Conservation (phyloP, 2,888 invertebrate species). For the Theretra japonica region DNA sequence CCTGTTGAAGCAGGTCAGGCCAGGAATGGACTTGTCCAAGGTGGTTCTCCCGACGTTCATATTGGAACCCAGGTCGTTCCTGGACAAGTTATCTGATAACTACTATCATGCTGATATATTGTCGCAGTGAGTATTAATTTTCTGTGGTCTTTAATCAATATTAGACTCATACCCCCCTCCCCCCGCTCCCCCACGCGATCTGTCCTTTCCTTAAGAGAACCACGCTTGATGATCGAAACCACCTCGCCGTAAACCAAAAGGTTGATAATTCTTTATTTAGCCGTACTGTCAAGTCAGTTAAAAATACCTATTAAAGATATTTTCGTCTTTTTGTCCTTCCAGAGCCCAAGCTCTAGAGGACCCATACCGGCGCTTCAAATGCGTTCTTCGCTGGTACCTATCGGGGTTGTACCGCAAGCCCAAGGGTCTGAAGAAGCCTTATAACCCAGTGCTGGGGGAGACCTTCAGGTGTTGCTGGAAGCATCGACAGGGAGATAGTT, state of each 20-base stretch:
- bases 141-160: not conserved
- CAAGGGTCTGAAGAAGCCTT: constrained; percentile 97
- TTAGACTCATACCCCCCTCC: too few relatives aligned
- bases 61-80: constrained; percentile 95
- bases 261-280: too few relatives aligned
- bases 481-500: constrained; percentile 89
- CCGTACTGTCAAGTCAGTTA: too few relatives aligned
- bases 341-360: constrained; percentile 93
- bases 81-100: constrained; percentile 96
- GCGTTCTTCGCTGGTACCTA: constrained; percentile 95
- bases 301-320: too few relatives aligned
- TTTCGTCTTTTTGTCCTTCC: constrained; percentile 43
- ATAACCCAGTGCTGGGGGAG: constrained; percentile 97
- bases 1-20: constrained; percentile 96
- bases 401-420: constrained; percentile 97
- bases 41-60: constrained; percentile 97
- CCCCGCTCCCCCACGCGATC: too few relatives aligned
- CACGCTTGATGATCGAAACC: too few relatives aligned
- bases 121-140: constrained; percentile 86
- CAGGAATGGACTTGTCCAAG: constrained; percentile 98
- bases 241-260: too few relatives aligned
- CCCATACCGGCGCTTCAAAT: constrained; percentile 95
- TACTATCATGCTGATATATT: constrained; percentile 97
- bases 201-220: too few relatives aligned
- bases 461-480: constrained; percentile 96